phyloP scores from a whole-genome alignment of 2,113 vertebrate genomes.

The Notarius quadriscutis region DNA sequence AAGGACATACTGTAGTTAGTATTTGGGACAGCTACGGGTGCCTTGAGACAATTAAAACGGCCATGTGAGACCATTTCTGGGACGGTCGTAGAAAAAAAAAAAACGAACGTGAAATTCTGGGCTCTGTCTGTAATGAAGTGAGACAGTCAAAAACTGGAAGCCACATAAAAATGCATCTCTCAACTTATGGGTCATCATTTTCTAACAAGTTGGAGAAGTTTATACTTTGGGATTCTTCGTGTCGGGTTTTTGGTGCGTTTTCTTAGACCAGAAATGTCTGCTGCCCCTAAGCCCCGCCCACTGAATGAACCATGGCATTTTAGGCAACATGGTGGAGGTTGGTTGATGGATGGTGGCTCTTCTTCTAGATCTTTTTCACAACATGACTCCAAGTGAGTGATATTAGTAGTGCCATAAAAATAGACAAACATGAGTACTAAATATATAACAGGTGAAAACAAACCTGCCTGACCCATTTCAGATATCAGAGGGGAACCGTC shows the following conservation, averaged over 20 bases:
- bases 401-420: not conserved
- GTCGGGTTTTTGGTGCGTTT: not conserved
- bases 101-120: too few relatives aligned
- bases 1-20: not conserved
- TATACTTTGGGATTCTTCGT: not conserved
- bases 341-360: not conserved
- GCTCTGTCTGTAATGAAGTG: not conserved
- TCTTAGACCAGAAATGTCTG: too few relatives aligned
- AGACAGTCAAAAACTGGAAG: not conserved
- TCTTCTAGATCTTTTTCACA: not conserved
- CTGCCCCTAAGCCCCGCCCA: not conserved
- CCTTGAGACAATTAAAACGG: not conserved
- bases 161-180: not conserved
- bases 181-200: not conserved
- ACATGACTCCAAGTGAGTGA: constrained; percentile 7
- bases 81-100: not conserved
- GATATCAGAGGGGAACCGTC: too few relatives aligned
- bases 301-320: constrained; percentile 1
- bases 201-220: not conserved
- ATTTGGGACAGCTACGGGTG: not conserved
- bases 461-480: constrained; percentile 34
- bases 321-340: not conserved
- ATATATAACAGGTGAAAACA: constrained; percentile 25
- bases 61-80: not conserved
- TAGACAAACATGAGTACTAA: not conserved